A percentile compares a stretch with the other conserved stretches of the same genome.
Evolutionary conservation across 2,797 vertebrate species (phyloP).

Genomic region (Microchirus variegatus): DNA sequence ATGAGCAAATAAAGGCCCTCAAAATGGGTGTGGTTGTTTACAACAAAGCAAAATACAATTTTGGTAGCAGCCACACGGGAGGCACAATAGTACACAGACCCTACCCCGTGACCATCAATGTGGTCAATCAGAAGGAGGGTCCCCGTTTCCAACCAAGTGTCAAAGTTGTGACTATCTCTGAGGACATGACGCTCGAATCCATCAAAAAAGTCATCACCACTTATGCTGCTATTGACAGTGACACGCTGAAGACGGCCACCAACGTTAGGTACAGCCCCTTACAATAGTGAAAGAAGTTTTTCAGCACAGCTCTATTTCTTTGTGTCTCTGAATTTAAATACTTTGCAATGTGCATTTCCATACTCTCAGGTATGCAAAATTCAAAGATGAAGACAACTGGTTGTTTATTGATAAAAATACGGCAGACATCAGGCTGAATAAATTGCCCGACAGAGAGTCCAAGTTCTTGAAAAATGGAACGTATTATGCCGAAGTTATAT

Average conservation of each 20-base stretch:
- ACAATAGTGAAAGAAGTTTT: background rate
- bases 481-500: conserved; percentile 86
- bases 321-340: background rate
- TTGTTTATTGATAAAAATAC: conserved; percentile 85
- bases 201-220: conserved; percentile 72
- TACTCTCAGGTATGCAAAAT: conserved; percentile 84
- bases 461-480: conserved; percentile 81
- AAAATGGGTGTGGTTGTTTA: conserved; percentile 82
- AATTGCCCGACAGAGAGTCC: conserved; percentile 84
- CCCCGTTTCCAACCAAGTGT: conserved; percentile 83
- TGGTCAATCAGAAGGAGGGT: conserved; percentile 86
- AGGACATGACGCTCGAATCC: conserved; percentile 44
- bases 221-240: conserved; percentile 87
- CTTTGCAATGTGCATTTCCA: background rate
- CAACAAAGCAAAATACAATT: conserved; percentile 90
- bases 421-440: conserved; percentile 87
- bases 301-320: background rate
- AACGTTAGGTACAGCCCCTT: conserved; percentile 83
- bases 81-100: background rate
- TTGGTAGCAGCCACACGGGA: conserved; percentile 27
- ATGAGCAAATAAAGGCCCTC: conserved; percentile 83
- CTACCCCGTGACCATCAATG: conserved; percentile 81
- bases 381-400: conserved; percentile 83
- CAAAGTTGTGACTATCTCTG: conserved; percentile 76
- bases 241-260: conserved; percentile 81